Base-by-base conservation (phyloP, 2,113 vertebrate species). In the Otus sunia region DNA sequence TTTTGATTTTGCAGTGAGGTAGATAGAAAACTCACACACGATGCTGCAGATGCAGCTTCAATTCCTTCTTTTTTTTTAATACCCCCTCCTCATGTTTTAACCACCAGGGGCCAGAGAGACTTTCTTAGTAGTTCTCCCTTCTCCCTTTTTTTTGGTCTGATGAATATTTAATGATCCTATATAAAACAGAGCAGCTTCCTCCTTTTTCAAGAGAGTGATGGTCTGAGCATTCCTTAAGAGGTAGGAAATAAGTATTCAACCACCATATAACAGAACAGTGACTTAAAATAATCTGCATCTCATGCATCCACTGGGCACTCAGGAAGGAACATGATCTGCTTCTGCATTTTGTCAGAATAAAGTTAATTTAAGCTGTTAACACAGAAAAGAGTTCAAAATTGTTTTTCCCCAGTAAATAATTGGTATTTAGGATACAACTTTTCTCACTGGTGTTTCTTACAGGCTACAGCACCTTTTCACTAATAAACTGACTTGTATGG, bases 121-220 rank as follows among this genome's bases (percentile, higher is more conserved):
- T 77, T 86, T 84, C 68, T 37, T 64, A 62, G 34, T 49, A 76
- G 80, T 77, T 84, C 16, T 93, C 47, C 10, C 5, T 78, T 92
- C 37, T 76, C 41, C 11, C 10, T 59, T 64, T 87, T 87, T 89
- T 94, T 91, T 74, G 14, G 12, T 21, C 30, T 72, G 15, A 89
- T 95, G 36, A 91, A 94, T 91, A 87, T 85, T 96, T 96, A 82
- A 96, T 81, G 30, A 30, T 36, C 5, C 11, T 60, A 15, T 56
- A 43, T 75, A 82, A 91, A 94, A 68, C 27, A 95, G 41, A 83
- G 60, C 53, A 76, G 2, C 62, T 60, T 82, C 43, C 8, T 90
- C 12, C 19, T 69, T 45, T 58, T 88, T 80, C 26, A 43, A 47
- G 43, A 73, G 29, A 83, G 13, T 64, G 36, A 68, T 81, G 32